Evolutionary conservation across 2,113 vertebrate species (phyloP).

Genomic region (Lepisosteus osseus): DNA sequence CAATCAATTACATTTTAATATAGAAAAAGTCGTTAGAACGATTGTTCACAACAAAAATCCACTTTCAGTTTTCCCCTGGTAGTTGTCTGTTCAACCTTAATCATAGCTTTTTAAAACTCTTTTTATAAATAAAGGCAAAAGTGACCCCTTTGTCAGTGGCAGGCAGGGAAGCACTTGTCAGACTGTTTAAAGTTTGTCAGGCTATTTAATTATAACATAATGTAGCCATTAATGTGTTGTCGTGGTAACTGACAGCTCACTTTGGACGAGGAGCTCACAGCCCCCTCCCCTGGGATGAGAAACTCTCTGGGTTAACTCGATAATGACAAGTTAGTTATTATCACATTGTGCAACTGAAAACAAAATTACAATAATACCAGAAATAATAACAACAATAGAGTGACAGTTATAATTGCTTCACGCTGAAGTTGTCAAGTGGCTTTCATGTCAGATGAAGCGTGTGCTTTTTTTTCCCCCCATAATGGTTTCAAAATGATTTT

Average conservation of each 20-base stretch:
- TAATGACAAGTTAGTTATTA: constrained; percentile 81
- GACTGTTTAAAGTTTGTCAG: constrained; percentile 75
- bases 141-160: constrained; percentile 75
- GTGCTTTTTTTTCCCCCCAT: constrained; percentile 58
- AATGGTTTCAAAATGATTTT: constrained; percentile 18
- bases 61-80: constrained; percentile 24
- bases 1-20: too few species aligned
- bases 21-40: too few species aligned
- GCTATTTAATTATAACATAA: constrained; percentile 83
- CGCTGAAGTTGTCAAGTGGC: constrained; percentile 71
- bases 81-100: constrained; percentile 38
- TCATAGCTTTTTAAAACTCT: constrained; percentile 50
- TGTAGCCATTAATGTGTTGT: constrained; percentile 73
- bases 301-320: constrained; percentile 69
- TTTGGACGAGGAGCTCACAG: constrained; percentile 66
- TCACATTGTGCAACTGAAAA: constrained; percentile 73
- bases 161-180: constrained; percentile 78
- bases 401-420: constrained; percentile 75
- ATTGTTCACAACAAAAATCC: constrained; percentile 8
- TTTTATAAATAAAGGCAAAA: constrained; percentile 67
- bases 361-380: constrained; percentile 73
- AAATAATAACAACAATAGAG: constrained; percentile 79
- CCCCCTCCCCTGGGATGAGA: constrained; percentile 71
- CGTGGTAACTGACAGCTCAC: constrained; percentile 77
- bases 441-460: constrained; percentile 64